Evolutionary conservation across 2,113 vertebrate genomes (phyloP).

Genomic region (Empidonax traillii): DNA sequence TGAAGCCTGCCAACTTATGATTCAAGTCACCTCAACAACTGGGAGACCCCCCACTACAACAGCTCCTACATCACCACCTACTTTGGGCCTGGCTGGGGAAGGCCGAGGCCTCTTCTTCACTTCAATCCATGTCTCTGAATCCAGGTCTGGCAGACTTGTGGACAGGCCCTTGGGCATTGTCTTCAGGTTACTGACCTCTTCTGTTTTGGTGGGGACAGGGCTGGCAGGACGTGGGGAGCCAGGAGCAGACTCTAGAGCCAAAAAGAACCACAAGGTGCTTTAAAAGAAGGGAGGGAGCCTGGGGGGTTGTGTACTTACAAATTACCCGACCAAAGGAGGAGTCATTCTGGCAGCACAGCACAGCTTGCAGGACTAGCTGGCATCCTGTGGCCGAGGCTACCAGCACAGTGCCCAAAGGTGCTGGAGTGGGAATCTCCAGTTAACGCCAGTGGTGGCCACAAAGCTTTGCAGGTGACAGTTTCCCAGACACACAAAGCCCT

Average conservation of each 20-base stretch:
- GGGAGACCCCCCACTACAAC: not conserved
- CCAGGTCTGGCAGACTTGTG: conserved; percentile 92
- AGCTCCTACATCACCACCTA: not conserved
- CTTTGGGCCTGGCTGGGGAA: conserved; percentile 90
- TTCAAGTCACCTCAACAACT: not conserved
- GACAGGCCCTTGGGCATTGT: conserved; percentile 97
- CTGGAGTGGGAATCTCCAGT: not conserved
- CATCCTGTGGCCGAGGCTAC: not conserved
- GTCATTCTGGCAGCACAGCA: not conserved
- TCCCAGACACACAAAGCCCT: not conserved
- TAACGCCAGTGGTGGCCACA: not conserved
- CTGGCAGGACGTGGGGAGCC: conserved; percentile 82
- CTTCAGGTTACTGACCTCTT: conserved; percentile 92
- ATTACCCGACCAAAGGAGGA: not conserved
- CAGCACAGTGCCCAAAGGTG: not conserved
- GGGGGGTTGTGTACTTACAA: not conserved
- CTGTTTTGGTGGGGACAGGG: conserved; percentile 77
- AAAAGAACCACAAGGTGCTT: not conserved
- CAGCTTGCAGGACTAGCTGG: not conserved
- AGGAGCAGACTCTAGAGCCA: conserved; percentile 74
- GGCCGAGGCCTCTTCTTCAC: conserved; percentile 95
- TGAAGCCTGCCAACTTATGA: not conserved
- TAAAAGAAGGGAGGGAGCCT: not conserved
- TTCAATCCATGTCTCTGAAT: conserved; percentile 97
- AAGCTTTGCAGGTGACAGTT: not conserved